phyloP scores from a whole-genome alignment of 2,113 vertebrate species.

The Pica pica region DNA sequence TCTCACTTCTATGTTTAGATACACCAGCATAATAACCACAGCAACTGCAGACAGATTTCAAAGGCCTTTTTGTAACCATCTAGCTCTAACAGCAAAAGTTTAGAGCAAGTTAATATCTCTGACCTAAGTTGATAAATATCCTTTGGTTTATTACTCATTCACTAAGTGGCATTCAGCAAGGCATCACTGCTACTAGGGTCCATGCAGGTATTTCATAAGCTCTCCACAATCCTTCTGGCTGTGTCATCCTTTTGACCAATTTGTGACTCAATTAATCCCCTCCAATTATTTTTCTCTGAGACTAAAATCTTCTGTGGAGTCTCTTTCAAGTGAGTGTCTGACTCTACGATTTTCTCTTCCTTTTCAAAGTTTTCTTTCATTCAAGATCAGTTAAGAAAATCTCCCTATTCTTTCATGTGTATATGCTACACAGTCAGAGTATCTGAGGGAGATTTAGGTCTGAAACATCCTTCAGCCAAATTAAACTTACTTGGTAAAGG shows the following conservation, averaged over 20 bases:
- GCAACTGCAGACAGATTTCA: background rate
- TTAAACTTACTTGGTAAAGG: background rate
- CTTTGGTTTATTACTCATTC: background rate
- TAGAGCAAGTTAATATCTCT: background rate
- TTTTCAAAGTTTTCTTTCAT: background rate
- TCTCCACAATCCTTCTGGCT: background rate
- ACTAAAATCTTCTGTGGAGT: background rate
- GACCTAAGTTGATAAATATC: background rate
- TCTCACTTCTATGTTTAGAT: background rate
- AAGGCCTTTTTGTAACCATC: background rate
- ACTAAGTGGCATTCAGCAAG: background rate
- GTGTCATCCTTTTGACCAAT: background rate
- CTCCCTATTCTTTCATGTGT: background rate
- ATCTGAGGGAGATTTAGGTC: background rate
- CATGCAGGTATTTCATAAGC: background rate
- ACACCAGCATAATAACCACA: background rate
- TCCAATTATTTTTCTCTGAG: background rate
- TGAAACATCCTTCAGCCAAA: background rate
- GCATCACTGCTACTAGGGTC: background rate
- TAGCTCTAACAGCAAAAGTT: background rate
- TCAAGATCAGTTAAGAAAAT: background rate
- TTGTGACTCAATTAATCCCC: background rate
- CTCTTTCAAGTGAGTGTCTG: background rate
- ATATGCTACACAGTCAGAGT: background rate
- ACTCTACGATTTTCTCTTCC: background rate